Evolutionary conservation across 2,888 invertebrate species (phyloP), one percentile per base, ranked within the genome.

Genomic region (Kryphioiulus occultus): DNA sequence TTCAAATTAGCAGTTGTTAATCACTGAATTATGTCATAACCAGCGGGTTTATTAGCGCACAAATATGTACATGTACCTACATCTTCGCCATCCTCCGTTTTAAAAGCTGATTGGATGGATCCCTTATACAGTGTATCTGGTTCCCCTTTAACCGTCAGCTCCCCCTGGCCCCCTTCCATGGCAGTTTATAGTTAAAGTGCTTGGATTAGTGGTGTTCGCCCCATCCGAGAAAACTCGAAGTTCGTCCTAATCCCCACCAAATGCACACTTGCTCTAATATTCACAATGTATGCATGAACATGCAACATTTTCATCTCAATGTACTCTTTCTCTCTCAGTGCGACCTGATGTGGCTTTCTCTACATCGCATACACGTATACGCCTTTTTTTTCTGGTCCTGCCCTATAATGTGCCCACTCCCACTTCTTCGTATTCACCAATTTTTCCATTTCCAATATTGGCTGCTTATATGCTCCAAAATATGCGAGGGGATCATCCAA

Each of bases 201-300:
- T 85, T 42, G 85, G 85, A 85, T 85, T 85, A 85, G 85, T 85
- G 85, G 44, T 85, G 85, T 85, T 85, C 85, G 44, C 85, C 85
- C 85, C 85, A 44, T 85, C 85, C 85, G 39, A 85, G 85, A 85
- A 85, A 85, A 42, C 42, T n/a, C 85, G 44, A 85, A 85, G 42
- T 85, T 85, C 85, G 39, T 44, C 44, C 44, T 85, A 85, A 85
- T 85, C 85, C 85, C 44, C 85, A 44, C 85, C 85, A 85, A 85
- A 85, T 85, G 85, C 85, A 85, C 85, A 85, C 44, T 85, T 39
- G 85, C 85, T 85, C 44, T 85, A 85, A 85, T 85, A 42, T 85
- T 39, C 85, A 85, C 42, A 85, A 39, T 44, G 39, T 85, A 85
- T 85, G 85, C 85, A 85, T 85, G 85, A 85, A 44, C 85, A 85